Evolutionary conservation across 2,888 invertebrate species (phyloP), one percentile per base, ranked within the genome.

Genomic region (Apamea anceps): DNA sequence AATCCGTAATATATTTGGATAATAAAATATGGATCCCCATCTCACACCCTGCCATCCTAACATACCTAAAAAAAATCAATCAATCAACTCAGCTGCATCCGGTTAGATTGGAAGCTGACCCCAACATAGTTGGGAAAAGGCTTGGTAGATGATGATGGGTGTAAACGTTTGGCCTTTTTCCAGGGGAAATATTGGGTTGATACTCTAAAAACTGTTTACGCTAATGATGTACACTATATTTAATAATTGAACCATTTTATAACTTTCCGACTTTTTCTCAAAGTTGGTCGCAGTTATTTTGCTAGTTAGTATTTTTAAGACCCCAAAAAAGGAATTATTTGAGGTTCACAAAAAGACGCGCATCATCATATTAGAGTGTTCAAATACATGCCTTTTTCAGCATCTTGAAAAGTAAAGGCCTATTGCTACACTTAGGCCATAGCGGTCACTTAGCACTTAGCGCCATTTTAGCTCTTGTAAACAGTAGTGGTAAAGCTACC

Each of bases 401-500:
- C 8, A 15, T 32, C 32, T 32, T 54, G 2, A 71, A 71, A 71
- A 37, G 21, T 18, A 70, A 48, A 37, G 12, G 57, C n/a, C 37
- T n/a, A n/a, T n/a, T 37, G 71, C 18, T n/a, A 37, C 18, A 57
- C n/a, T 37, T 57, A 18, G 37, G 12, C 37, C 18, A n/a, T 7
- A 60, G 15, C 37, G 18, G 37, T 18, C 18, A n/a, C 12, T 42
- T 60, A 37, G 37, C 72, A n/a, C 18, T 18, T 21, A 37, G 18
- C 18, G 10, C 57, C 21, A 45, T 60, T 51, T 62, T 60, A 57
- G 6, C 25, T 37, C 21, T 37, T 67, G 37, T 72, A 57, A 72
- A 51, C 37, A 60, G 73, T 62, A 51, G 21, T 15, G 42, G 66
- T n/a, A 65, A 25, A 70, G 77, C 75, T 79, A 81, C 77, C 60